A percentile compares a stretch with the other conserved stretches of the same genome.
Evolutionary conservation across 2,888 invertebrate genomes (phyloP).

Genomic region (Halocaridina rubra): DNA sequence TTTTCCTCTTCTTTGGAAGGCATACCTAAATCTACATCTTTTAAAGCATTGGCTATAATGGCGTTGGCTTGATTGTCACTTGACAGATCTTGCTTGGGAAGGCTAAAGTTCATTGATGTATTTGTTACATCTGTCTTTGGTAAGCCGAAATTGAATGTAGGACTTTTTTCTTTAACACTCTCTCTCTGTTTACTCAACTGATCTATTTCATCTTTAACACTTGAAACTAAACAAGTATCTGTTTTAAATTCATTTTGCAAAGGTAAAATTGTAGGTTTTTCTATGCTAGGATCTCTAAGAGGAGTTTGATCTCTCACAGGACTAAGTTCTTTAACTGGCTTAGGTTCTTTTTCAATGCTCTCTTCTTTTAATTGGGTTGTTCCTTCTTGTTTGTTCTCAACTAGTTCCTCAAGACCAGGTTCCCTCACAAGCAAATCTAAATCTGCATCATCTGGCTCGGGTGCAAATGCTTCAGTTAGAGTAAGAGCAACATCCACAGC

Average conservation of each 20-base stretch:
- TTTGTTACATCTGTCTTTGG: background rate
- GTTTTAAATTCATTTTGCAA: background rate
- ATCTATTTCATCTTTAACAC: background rate
- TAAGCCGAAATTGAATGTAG: conserved; percentile 46
- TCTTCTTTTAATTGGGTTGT: background rate
- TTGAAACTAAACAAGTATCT: background rate
- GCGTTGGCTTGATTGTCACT: background rate
- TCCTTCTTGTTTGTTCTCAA: background rate
- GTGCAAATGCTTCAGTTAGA: conserved; percentile 17
- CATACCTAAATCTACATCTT: background rate
- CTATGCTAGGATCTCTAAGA: background rate
- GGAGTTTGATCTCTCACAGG: background rate
- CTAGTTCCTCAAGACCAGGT: background rate
- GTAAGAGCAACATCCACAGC: conserved; percentile 50
- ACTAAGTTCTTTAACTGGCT: background rate
- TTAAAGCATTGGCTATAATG: background rate
- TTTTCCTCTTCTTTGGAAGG: background rate
- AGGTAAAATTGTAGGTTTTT: background rate
- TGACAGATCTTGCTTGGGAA: background rate
- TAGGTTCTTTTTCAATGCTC: background rate
- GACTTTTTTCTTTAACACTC: conserved; percentile 10
- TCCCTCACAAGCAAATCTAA: conserved; percentile 16
- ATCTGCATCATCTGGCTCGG: conserved; percentile 41
- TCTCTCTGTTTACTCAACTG: background rate
- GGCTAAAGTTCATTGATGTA: background rate